Evolutionary conservation across 2,888 invertebrate genomes (phyloP), one percentile per base, ranked within the genome.

Genomic region (Drosophila macrospina): DNA sequence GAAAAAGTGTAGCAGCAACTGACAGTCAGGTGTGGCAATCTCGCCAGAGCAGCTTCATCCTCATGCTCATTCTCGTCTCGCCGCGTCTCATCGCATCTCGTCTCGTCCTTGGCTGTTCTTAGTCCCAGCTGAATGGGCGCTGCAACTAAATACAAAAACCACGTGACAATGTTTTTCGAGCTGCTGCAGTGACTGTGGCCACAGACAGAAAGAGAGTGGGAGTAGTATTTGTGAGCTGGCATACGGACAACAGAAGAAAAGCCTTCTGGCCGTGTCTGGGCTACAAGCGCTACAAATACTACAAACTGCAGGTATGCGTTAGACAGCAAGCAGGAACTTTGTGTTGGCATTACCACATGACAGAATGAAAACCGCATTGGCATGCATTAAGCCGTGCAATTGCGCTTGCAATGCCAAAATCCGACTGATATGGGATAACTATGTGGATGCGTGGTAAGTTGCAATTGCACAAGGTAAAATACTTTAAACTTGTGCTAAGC

Each of bases 101-200:
- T n/a, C 28, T 42, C 55, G 41, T 51, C 59, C 63, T 54, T 41
- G 55, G 36, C 60, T 24, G 41, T 24, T 8, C 36, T 2, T 37
- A 51, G 44, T 64, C 61, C 65, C 50, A 32, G 39, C 41, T 56
- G 64, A 62, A 64, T 54, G 71, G 37, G 41, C 51, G 67, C 54
- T 72, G 71, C 79, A 78, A 72, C 83, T 84, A 87, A 85, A 87
- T 85, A 87, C 79, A 76, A 83, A 85, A 83, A 86, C 82, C 84
- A 85, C 88, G 86, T 88, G 88, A 86, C 86, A 85, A 88, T 86
- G 88, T 86, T 78, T 86, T 70, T 41, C 60, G 72, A 71, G 48
- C 36, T 65, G 45, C 42, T 62, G 37, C 51, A 63, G 28, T 36
- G 34, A 5, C 10, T 2, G 45, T 8, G 24, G 6, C 2, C 16